Base-by-base conservation (phyloP, 2,888 invertebrate species). In the Lepidochrysops patricia region DNA sequence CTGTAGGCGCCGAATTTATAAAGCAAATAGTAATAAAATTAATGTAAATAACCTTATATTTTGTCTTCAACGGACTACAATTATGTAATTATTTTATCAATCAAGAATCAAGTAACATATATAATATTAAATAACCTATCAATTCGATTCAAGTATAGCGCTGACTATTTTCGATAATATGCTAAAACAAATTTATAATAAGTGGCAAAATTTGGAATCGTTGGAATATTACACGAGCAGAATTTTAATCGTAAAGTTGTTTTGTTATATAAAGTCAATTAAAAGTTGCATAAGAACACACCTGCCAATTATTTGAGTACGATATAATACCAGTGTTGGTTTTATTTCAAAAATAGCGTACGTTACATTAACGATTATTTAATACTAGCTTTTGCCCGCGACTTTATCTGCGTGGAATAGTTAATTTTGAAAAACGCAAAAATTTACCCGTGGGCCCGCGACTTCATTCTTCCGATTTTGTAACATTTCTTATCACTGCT, bases 221-320 rank as follows among this genome's bases (percentile, higher is more conserved):
- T 27, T 4, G 7, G 4, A 7, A 34, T 34, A 6, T 26, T 52
- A 15, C 27, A 26, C 7, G 4, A 50, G 27, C 27, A 7, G 13
- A 19, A 19, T 27, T 9, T 3, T 27, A 27, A 52, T 52, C 27
- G 52, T 25, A 48, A 48, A 25, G 48, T 43, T 43, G 15, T 43
- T 5, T 15, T 43, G 43, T 52, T 52, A 52, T 52, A 27, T 52
- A 52, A 52, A 52, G 12, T 23, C 52, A 27, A 27, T 52, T 52
- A 52, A 15, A 26, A 27, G 27, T 52, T 52, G 27, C 52, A 52
- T 27, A 52, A 50, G 50, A 25, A 27, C 13, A 27, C 52, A 52
- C 52, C 52, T 52, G 52, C 52, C 52, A 52, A 52, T 52, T 52
- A 52, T 43, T 43, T 6, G 37, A 43, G 37, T 43, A 19, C 15